Evolutionary conservation across 2,888 invertebrate genomes (phyloP), one percentile per base, ranked within the genome.

Genomic region (Adela reaumurella): DNA sequence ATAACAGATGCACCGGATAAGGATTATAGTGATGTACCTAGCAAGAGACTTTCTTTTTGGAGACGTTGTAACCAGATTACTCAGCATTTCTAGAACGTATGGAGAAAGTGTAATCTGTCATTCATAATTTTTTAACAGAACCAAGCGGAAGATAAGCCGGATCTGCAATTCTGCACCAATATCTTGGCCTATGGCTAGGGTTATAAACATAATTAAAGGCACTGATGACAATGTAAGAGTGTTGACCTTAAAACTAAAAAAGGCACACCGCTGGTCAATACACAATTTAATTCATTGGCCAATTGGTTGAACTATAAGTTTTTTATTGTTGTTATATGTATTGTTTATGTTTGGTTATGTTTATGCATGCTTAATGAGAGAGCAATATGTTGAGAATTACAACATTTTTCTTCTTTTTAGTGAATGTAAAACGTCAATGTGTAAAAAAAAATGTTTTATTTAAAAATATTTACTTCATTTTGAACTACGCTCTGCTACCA

Each of bases 41-140:
- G 19, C 1, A 55, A 53, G 44, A 50, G 50, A 5, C 46, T 57
- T 14, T 24, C 29, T 3, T 47, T 47, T 8, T 50, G 53, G 47
- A 45, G 42, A 18, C 43, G 52, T 11, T 18, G 35, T 35, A 46
- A 18, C 8, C 42, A 47, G 10, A 20, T 54, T 17, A 51, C 49
- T 19, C 47, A 55, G 10, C 49, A 50, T 28, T 57, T 56, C 46
- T 57, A 54, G 53, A 48, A 43, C 11, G 45, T 50, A 8, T 56
- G 53, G 52, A 46, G 46, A 18, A 46, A 41, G n/a, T 54, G 55
- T 43, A 55, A 55, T 35, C 45, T 54, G n/a, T n/a, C n/a, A n/a
- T 6, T 51, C 43, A 20, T 47, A 52, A 20, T 45, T 56, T 5
- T 54, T 54, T 17, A 45, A 54, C 17, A 43, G 53, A 43, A 42